phyloP scores from a whole-genome alignment of 1,140 invertebrate genomes.

The Panulirus ornatus region DNA sequence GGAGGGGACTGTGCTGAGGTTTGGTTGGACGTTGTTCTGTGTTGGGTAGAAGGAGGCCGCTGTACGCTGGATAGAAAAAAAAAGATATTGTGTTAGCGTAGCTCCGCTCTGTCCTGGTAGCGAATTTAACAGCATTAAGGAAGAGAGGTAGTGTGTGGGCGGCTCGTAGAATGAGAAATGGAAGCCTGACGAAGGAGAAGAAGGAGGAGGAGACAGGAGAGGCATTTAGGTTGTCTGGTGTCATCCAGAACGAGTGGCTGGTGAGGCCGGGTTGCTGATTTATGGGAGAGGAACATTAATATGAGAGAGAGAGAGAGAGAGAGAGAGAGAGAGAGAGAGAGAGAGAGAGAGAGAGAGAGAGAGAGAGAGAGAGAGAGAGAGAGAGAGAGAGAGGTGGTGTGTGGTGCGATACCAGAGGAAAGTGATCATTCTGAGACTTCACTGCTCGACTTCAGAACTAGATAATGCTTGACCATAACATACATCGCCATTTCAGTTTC shows the following conservation, averaged over 20 bases:
- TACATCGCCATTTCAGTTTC: background rate
- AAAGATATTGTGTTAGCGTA: too few species aligned
- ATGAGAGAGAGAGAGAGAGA: background rate
- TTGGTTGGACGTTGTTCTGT: too few species aligned
- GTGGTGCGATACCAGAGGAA: background rate
- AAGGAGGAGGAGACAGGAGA: too few species aligned
- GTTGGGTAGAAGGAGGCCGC: too few species aligned
- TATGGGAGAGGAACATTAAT: background rate
- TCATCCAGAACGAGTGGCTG: background rate
- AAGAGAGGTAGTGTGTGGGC: background rate
- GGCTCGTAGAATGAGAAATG: too few species aligned
- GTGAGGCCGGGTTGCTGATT: background rate
- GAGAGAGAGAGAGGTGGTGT: background rate
- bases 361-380: background rate
- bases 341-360: background rate
- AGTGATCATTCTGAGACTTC: background rate
- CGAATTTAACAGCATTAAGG: too few species aligned
- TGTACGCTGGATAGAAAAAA: too few species aligned
- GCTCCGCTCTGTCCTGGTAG: too few species aligned
- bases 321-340: conserved; percentile 7
- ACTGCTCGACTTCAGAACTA: background rate
- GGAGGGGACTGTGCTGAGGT: too few species aligned
- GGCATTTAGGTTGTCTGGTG: background rate
- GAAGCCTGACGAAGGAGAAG: too few species aligned
- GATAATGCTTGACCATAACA: background rate